These are phyloP conservation scores for Ceratina japonica DNA, from an alignment of 1,140 invertebrate genomes.

Conservation along the genomic window DNA sequence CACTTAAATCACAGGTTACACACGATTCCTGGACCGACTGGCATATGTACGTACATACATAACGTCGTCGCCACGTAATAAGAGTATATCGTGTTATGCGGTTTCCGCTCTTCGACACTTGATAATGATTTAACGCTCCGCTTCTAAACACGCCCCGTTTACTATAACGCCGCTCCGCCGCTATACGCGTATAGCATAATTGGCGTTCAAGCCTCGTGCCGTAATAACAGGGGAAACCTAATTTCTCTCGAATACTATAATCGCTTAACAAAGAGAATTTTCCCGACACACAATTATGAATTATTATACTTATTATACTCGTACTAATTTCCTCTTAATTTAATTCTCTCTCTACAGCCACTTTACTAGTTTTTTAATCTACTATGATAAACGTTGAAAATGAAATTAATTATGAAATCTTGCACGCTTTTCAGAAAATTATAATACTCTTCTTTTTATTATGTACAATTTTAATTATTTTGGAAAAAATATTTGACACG, in stretches of 20 bases:
- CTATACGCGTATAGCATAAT: background rate
- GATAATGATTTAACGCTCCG: constrained; percentile 18
- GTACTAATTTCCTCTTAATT: no score
- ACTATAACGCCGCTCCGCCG: background rate
- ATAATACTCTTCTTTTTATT: no score
- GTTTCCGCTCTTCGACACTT: constrained; percentile 11
- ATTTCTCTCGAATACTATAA: background rate
- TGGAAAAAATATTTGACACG: no score
- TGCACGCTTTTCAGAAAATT: no score
- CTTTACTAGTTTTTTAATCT: no score
- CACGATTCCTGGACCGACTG: constrained; percentile 56
- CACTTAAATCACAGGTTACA: constrained; percentile 70
- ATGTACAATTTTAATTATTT: no score
- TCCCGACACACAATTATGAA: no score
- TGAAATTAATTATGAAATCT: no score
- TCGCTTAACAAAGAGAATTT: no score
- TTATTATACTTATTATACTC: no score
- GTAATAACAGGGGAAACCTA: background rate
- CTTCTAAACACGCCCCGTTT: background rate
- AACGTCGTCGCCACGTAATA: constrained; percentile 65
- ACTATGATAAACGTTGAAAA: no score
- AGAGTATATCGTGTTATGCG: constrained; percentile 37
- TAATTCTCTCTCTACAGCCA: no score
- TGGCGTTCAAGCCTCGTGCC: background rate
- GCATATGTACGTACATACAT: constrained; percentile 26